Base-by-base conservation (phyloP, 37 sponge, comb jelly and placozoan species). In the Cliona cf. orientalis region DNA sequence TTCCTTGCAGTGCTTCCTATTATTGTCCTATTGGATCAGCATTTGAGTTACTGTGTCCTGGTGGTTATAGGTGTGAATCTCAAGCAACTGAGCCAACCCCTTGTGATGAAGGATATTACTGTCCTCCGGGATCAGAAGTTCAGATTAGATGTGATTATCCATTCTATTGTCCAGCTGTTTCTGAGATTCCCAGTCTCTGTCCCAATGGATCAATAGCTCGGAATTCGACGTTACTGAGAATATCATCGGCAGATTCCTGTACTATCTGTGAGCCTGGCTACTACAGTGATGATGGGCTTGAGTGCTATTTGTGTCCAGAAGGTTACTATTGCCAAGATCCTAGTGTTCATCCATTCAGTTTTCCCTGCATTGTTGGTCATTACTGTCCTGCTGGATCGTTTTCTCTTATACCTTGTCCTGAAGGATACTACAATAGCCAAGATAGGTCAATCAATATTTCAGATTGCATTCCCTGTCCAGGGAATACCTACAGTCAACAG, bases 121-220 rank as follows among this genome's bases (percentile, higher is more conserved):
- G 63, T 61, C 22, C 63, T n/a, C 63, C 63, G 7, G 63, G 63
- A n/a, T 61, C 63, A 28, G 63, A 26, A n/a, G 6, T 61, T 12
- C 26, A 61, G 63, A 61, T 28, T 25, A 12, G 17, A n/a, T 61
- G 63, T 61, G 63, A 61, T 21, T n/a, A 61, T n/a, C 63, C 63
- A 61, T 61, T 26, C 28, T 61, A 61, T 61, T 61, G 63, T 61
- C 63, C 63, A 6, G 5, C 26, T 6, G 22, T 61, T 6, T n/a
- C 63, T 26, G 26, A 22, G 6, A 28, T 6, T 12, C 63, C 63
- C n/a, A 12, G 12, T 6, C n/a, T n/a, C n/a, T 61, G 63, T 22
- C 26, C 63, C 7, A 22, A 5, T 61, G 63, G 63, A 11, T n/a
- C 12, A 7, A 12, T 61, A 7, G 63, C 63, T 61, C 22, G 63